phyloP scores from a whole-genome alignment of 2,888 invertebrate genomes.

The Calameuta pallipes region DNA sequence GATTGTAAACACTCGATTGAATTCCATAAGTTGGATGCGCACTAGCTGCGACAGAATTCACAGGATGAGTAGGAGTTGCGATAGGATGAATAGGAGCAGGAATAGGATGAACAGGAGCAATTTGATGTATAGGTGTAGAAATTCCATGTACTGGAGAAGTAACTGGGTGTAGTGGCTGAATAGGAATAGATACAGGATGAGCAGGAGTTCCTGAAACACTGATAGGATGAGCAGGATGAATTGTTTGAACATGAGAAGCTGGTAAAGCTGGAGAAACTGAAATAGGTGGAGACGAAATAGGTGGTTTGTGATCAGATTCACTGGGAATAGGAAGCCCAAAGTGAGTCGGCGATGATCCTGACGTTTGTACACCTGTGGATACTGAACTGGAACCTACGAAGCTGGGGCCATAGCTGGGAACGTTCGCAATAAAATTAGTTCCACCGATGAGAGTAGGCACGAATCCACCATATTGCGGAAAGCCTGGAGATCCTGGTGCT shows the following conservation, averaged over 20 bases:
- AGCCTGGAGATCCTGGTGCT: constrained; percentile 22
- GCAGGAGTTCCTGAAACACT: constrained; percentile 29
- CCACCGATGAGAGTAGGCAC: constrained; percentile 48
- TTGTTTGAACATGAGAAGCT: constrained; percentile 25
- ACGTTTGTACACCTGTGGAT: constrained; percentile 33
- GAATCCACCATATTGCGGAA: constrained; percentile 52
- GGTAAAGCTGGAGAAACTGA: constrained; percentile 23
- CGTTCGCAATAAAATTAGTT: constrained; percentile 34
- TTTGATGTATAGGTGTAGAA: constrained; percentile 27
- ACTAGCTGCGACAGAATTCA: constrained; percentile 29
- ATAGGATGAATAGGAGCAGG: constrained; percentile 23
- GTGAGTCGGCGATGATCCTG: constrained; percentile 51
- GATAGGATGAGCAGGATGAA: constrained; percentile 31
- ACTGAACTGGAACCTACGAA: constrained; percentile 9
- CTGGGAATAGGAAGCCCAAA: constrained; percentile 56
- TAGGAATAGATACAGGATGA: constrained; percentile 27
- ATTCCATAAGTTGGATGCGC: constrained; percentile 49
- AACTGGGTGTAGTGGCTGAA: constrained; percentile 34
- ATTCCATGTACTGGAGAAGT: constrained; percentile 21
- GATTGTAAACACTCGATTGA: constrained; percentile 43
- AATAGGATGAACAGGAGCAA: constrained; percentile 20
- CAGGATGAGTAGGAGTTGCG: constrained; percentile 30
- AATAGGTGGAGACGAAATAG: constrained; percentile 14
- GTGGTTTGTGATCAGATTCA: constrained; percentile 34
- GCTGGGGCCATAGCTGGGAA: constrained; percentile 39